phyloP scores from a whole-genome alignment of 2,888 invertebrate genomes.

The Ectemnius continuus region DNA sequence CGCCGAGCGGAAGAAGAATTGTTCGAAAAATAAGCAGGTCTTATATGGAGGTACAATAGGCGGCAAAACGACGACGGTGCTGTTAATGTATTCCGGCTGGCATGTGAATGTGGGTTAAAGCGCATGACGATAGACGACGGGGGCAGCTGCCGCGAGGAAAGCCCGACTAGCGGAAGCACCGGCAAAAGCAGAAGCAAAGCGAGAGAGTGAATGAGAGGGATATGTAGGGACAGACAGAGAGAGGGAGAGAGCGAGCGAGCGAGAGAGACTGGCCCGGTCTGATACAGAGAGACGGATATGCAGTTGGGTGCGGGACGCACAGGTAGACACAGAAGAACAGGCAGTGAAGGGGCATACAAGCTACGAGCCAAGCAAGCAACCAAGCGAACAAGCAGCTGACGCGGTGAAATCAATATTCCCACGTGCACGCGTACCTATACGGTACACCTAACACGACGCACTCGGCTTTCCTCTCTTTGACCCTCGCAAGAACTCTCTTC shows the following conservation, averaged over 20 bases:
- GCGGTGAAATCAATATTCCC: constrained; percentile 69
- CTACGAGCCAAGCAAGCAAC: constrained; percentile 22
- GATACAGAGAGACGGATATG: not conserved
- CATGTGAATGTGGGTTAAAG: no score
- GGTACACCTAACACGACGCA: constrained; percentile 24
- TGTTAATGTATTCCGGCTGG: no score
- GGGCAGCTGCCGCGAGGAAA: constrained; percentile 7
- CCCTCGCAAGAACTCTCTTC: no score
- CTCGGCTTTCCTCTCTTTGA: no score
- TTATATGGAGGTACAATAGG: no score
- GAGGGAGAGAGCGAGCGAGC: not conserved
- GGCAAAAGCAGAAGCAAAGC: constrained; percentile 28
- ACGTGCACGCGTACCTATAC: constrained; percentile 57
- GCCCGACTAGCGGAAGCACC: not conserved
- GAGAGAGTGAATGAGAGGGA: constrained; percentile 3
- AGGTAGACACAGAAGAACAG: not conserved
- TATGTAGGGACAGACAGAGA: no score
- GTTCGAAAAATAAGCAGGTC: no score
- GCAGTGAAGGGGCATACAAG: constrained; percentile 24
- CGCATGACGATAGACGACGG: no score
- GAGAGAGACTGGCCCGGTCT: constrained; percentile 2
- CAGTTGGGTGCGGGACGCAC: not conserved
- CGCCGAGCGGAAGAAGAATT: no score
- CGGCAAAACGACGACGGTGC: no score
- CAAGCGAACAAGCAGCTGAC: constrained; percentile 65